A percentile compares a stretch with the other conserved stretches of the same genome.
Conservation (phyloP, 2,888 invertebrate genomes). For the Clostera curtula region DNA sequence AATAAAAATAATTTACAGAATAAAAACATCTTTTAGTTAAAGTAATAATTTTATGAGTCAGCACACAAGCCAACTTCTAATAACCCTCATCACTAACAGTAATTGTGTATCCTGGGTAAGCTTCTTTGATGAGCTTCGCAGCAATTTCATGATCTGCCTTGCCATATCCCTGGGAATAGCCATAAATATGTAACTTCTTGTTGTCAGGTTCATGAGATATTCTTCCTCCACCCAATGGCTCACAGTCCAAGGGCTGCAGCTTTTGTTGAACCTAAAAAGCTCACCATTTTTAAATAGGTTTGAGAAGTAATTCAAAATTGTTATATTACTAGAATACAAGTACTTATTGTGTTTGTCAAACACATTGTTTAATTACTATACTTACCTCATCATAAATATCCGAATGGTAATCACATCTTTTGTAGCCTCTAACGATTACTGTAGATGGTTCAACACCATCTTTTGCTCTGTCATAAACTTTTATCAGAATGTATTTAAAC, state of each 20-base stretch:
- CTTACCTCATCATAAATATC: slow-evolving; percentile 78
- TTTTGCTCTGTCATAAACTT: slow-evolving; percentile 76
- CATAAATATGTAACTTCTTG: slow-evolving; percentile 91
- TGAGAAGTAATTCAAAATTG: too few species aligned
- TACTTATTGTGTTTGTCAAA: too few species aligned
- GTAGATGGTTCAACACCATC: slow-evolving; percentile 74
- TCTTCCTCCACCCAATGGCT: slow-evolving; percentile 94
- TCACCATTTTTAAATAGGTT: too few species aligned
- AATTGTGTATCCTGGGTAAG: slow-evolving; percentile 84
- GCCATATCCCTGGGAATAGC: slow-evolving; percentile 94
- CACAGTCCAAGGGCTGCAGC: slow-evolving; percentile 77
- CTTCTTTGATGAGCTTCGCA: slow-evolving; percentile 82
- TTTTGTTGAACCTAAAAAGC: slow-evolving; percentile 54
- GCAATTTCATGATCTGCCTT: slow-evolving; percentile 90
- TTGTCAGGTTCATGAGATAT: slow-evolving; percentile 87
- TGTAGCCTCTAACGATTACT: slow-evolving; percentile 87
- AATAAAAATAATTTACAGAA: too few species aligned
- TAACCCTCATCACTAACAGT: slow-evolving; percentile 92
- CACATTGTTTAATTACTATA: background rate
- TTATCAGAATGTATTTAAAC: slow-evolving; percentile 94
- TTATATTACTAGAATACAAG: too few species aligned
- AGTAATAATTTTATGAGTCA: too few species aligned
- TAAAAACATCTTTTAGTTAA: too few species aligned
- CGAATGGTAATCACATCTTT: slow-evolving; percentile 84
- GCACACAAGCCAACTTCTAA: slow-evolving; percentile 46